Evolutionary conservation across 2,888 invertebrate genomes (phyloP).

Genomic region (Eupithecia pulchellata): DNA sequence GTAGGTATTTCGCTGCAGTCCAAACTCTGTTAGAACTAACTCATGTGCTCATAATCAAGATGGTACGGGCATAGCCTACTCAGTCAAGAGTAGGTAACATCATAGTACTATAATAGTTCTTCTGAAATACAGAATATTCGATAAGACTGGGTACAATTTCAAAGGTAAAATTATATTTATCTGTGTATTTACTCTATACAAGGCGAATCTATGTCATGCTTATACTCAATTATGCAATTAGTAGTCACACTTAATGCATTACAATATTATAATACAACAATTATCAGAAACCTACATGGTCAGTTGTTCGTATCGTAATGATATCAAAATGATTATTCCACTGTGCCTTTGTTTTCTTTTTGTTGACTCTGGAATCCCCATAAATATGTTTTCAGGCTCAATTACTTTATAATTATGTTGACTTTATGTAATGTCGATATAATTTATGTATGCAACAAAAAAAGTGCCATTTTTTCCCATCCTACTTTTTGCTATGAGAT

Average conservation of each 20-base stretch:
- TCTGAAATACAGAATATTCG: too few species aligned
- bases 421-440: neutral
- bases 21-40: neutral
- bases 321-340: constrained; percentile 12
- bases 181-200: neutral
- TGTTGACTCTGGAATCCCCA: constrained; percentile 12
- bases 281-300: constrained; percentile 20
- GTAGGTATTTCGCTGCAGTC: neutral
- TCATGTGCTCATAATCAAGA: neutral
- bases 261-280: neutral
- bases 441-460: neutral
- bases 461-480: neutral
- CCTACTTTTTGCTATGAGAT: neutral
- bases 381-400: constrained; percentile 1
- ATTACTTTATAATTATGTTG: neutral
- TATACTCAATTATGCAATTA: constrained; percentile 7
- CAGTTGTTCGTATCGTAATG: constrained; percentile 2
- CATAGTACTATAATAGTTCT: neutral
- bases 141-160: neutral
- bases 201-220: neutral
- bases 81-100: neutral
- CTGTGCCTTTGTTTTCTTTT: constrained; percentile 16
- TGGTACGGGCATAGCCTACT: neutral
- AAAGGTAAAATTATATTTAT: neutral
- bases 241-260: constrained; percentile 5